phyloP scores from a whole-genome alignment of 2,113 vertebrate genomes.

The Gobiocypris rarus region DNA sequence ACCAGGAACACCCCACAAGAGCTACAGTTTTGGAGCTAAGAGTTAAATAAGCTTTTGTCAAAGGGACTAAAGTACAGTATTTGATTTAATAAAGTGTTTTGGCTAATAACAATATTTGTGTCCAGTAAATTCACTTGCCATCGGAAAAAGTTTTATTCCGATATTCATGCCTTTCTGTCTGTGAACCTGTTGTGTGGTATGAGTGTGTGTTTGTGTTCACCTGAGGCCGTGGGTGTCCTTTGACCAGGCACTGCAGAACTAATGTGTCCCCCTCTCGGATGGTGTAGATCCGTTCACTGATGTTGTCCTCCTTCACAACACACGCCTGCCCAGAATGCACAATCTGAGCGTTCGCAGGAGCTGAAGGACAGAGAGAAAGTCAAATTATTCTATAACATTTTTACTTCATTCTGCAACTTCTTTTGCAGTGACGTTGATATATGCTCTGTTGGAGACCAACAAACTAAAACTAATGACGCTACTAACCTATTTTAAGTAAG shows the following conservation, averaged over 20 bases:
- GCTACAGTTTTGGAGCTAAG: too few species aligned
- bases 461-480: not conserved
- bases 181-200: not conserved
- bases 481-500: not conserved
- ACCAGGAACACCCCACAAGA: too few species aligned
- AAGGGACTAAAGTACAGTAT: not conserved
- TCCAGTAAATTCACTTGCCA: not conserved
- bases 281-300: conserved; percentile 96
- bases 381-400: not conserved
- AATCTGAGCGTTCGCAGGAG: conserved; percentile 95
- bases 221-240: conserved; percentile 95
- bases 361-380: conserved; percentile 69
- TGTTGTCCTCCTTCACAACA: conserved; percentile 96
- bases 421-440: not conserved
- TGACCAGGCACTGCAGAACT: conserved; percentile 92
- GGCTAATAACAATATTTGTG: not conserved
- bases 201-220: conserved; percentile 68
- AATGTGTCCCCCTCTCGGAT: conserved; percentile 94
- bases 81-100: not conserved
- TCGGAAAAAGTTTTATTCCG: not conserved
- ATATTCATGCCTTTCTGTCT: not conserved
- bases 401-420: not conserved
- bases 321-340: conserved; percentile 95
- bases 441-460: not conserved
- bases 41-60: not conserved